Evolutionary conservation across 2,888 invertebrate genomes (phyloP), one percentile per base, ranked within the genome.

Genomic region (Caenorhabditis sulstoni): DNA sequence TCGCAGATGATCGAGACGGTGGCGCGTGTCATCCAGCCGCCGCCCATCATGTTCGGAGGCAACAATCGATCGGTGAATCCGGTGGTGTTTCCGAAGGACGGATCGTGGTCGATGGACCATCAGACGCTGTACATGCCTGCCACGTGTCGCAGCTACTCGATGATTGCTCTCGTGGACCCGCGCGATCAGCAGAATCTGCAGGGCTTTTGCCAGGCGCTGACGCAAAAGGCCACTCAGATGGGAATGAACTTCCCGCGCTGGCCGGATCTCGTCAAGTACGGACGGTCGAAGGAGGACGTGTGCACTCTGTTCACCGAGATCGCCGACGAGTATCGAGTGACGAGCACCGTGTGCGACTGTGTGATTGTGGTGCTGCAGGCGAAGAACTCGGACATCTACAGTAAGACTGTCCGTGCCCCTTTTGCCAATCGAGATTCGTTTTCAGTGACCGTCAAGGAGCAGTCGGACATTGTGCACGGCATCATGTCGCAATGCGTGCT

Each of bases 401-500:
- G 86, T 85, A 20, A 73, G 85, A 29, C 18, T n/a, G 35, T 39
- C 22, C 7, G 12, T 35, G 4, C 3, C 23, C 23, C 29, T n/a
- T 23, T 20, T 64, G 12, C 4, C n/a, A n/a, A n/a, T n/a, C n/a
- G n/a, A n/a, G n/a, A n/a, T 45, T 45, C 20, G 11, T 45, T 68
- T 86, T 58, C 80, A 87, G 86, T 84, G 82, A 82, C 85, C 8
- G 82, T 85, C 23, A 87, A 87, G 77, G 85, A 87, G 77, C 80
- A 77, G 65, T 84, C 85, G 22, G 87, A 87, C 76, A 85, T 87
- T 79, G 71, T 79, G 23, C 79, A 85, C 70, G 86, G 85, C 44
- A 85, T 91, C 41, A 86, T 90, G 74, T 91, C 91, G 14, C 91
- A 91, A 82, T 91, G 91, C 76, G 87, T 92, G 20, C 85, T 90